These are phyloP conservation scores for Brienomyrus brachyistius DNA, from an alignment of 2,113 vertebrate species.

Conservation along the genomic window DNA sequence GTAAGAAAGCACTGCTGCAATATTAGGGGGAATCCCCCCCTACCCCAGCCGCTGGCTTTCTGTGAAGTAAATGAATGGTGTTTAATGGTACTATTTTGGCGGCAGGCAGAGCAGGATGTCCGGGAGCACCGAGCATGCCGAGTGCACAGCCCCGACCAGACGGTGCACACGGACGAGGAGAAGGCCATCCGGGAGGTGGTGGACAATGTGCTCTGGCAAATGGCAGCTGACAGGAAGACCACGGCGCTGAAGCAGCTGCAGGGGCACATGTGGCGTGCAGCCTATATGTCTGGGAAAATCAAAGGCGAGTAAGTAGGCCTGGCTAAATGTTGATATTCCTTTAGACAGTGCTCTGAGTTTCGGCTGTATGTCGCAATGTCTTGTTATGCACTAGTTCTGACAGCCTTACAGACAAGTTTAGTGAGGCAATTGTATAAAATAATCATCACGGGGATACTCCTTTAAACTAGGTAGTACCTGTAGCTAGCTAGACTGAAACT, in stretches of 20 bases:
- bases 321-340: not conserved
- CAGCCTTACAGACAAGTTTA: not conserved
- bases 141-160: constrained; percentile 70
- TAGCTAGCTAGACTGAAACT: not conserved
- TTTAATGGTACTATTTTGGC: not conserved
- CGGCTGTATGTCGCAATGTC: not conserved
- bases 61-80: not conserved
- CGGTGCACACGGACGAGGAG: constrained; percentile 70
- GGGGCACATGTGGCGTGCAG: constrained; percentile 91
- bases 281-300: constrained; percentile 74
- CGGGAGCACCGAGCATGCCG: constrained; percentile 45
- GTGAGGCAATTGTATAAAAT: not conserved
- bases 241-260: constrained; percentile 90
- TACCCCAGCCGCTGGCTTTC: not conserved
- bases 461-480: not conserved
- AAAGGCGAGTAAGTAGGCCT: constrained; percentile 86
- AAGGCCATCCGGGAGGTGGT: constrained; percentile 77
- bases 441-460: not conserved
- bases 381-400: not conserved
- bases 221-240: constrained; percentile 90
- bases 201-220: constrained; percentile 88
- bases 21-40: not conserved
- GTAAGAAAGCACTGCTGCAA: not conserved
- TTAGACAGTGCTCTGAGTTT: not conserved
- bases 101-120: constrained; percentile 83